phyloP scores from a whole-genome alignment of 2,888 invertebrate species.

The Latrodectus elegans region DNA sequence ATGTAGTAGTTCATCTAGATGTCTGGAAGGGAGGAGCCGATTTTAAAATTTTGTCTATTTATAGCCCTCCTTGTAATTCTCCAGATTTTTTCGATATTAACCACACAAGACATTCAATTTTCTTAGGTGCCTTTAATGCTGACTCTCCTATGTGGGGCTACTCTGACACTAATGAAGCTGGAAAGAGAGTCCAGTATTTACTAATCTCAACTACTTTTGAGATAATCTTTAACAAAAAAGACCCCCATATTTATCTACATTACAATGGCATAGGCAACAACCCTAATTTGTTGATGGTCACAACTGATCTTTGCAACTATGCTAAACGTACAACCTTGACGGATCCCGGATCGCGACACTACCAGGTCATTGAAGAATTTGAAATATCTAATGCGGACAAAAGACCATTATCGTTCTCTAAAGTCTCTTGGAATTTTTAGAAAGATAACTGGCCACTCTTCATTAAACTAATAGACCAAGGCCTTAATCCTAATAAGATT shows the following conservation, averaged over 20 bases:
- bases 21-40: not conserved
- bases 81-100: not conserved
- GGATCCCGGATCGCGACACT: not conserved
- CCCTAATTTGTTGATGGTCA: not conserved
- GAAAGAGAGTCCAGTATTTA: not conserved
- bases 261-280: not conserved
- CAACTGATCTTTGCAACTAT: not conserved
- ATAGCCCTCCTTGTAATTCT: constrained; percentile 2
- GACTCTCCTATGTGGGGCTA: constrained; percentile 4
- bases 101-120: too few species aligned
- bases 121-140: too few species aligned
- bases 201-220: not conserved
- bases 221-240: not conserved
- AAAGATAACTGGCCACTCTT: constrained; percentile 2
- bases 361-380: not conserved
- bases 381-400: not conserved
- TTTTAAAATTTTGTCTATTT: constrained; percentile 19
- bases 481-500: too few species aligned
- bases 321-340: not conserved
- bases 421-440: not conserved
- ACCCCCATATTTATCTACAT: too few species aligned
- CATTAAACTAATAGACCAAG: not conserved
- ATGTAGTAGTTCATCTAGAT: constrained; percentile 21
- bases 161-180: constrained; percentile 7
- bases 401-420: constrained; percentile 2